These are phyloP conservation scores for Vidua macroura DNA, from an alignment of 2,113 vertebrate genomes.

Conservation along the genomic window DNA sequence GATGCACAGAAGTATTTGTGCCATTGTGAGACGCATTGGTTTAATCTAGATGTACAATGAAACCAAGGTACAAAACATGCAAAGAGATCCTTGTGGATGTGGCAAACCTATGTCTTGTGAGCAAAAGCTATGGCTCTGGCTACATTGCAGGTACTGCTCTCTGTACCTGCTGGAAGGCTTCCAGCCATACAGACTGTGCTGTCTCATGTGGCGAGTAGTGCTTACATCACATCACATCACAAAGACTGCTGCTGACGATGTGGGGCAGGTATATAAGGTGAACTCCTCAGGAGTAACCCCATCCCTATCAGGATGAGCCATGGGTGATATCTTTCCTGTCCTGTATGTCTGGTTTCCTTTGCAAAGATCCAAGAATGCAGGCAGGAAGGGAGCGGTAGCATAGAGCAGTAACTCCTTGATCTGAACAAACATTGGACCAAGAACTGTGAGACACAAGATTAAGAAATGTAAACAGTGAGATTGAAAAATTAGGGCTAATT, in stretches of 20 bases:
- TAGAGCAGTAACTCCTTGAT: accelerated
- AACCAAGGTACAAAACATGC: not conserved
- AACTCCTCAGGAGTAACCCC: not conserved
- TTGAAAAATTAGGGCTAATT: not conserved
- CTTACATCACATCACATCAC: not conserved
- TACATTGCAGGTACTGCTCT: not conserved
- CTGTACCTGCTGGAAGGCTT: not conserved
- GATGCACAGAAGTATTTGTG: not conserved
- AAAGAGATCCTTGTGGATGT: not conserved
- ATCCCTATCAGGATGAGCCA: not conserved
- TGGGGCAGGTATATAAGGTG: not conserved
- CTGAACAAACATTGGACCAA: not conserved
- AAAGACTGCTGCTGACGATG: not conserved
- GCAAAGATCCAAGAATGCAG: not conserved
- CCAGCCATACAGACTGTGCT: not conserved
- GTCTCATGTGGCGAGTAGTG: not conserved
- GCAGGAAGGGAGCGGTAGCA: not conserved
- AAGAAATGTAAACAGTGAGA: not conserved
- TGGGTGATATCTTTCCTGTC: not conserved
- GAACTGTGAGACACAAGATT: not conserved
- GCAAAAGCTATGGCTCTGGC: not conserved
- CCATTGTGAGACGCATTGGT: not conserved
- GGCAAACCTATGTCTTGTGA: not conserved
- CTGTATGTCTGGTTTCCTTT: not conserved
- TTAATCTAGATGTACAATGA: not conserved